Base-by-base conservation (phyloP, 2,113 vertebrate species). In the Nothoprocta perdicaria region DNA sequence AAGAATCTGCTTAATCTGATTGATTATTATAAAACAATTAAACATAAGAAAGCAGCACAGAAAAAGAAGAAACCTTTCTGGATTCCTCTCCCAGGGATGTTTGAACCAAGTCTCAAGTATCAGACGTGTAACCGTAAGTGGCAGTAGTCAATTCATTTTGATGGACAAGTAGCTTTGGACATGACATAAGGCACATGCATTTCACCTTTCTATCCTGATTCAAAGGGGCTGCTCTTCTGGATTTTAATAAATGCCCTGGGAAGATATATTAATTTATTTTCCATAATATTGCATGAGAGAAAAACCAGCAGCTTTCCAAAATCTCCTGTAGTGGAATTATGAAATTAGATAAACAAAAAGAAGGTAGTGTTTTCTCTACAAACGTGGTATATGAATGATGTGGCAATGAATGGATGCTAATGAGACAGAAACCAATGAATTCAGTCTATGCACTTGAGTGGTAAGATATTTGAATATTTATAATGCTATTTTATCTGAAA, bases 11-110 rank as follows among this genome's bases (percentile, higher is more conserved):
- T 92, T 65, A 67, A 83, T 67, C 29, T 79, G n/a, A 58, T 76
- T 80, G 62, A 79, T 86, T 89, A 29, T 91, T 78, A 92, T 52
- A 80, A 89, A 35, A 3, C 43, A 57, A 65, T 26, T 52, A 75
- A 93, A 84, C 40, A 75, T 9, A 46, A 38, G 23, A 29, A 85
- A 78, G 38, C 19, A 80, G 33, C 52, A 84, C 29, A 80, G 61
- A 80, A 72, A 62, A 80, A 50, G 43, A 68, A 69, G 62, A 40
- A 1, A 29, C 9, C 9, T 24, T 5, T 60, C 76, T 67, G 50
- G 6, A 41, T 13, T 14, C 21, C 4, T 3, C 11, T 79, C 22
- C 38, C 7, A 4, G 24, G 14, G 9, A 3, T 21, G 10, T 78
- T 88, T 76, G 7, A 8, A 29, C 14, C 0, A 1, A 24, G 10